These are phyloP conservation scores for Catotricha subobsoleta DNA, from an alignment of 2,888 invertebrate genomes.

Conservation along the genomic window DNA sequence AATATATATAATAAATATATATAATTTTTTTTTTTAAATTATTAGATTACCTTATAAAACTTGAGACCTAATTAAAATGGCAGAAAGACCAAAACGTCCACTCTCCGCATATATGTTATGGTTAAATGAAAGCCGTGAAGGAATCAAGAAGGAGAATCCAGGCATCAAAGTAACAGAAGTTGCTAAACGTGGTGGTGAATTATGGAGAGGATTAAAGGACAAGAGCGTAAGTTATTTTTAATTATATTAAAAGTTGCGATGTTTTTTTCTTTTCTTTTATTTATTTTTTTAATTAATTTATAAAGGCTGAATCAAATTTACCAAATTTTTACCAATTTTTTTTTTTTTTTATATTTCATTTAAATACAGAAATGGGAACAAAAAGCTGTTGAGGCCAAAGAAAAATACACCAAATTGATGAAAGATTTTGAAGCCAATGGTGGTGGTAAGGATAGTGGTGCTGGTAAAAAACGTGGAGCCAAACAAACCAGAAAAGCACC, in stretches of 20 bases:
- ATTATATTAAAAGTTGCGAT: too few species aligned
- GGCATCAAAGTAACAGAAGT: conserved; percentile 84
- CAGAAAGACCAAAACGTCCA: conserved; percentile 85
- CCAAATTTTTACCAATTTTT: too few species aligned
- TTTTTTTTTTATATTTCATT: too few species aligned
- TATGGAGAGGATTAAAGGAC: conserved; percentile 82
- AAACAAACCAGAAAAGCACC: conserved; percentile 16
- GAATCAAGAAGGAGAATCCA: conserved; percentile 78
- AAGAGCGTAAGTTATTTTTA: conserved; percentile 47
- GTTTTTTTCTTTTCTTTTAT: too few species aligned
- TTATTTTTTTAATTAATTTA: too few species aligned
- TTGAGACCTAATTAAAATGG: conserved; percentile 39
- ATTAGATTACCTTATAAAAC: conserved; percentile 6
- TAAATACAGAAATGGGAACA: conserved; percentile 67
- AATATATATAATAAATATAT: too few species aligned
- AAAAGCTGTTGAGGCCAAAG: conserved; percentile 73
- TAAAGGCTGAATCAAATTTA: too few species aligned
- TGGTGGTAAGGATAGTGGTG: conserved; percentile 41
- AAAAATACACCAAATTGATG: conserved; percentile 74
- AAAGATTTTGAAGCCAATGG: conserved; percentile 75
- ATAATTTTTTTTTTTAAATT: too few species aligned
- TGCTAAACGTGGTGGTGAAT: conserved; percentile 85
- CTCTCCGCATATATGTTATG: conserved; percentile 89
- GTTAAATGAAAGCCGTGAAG: conserved; percentile 75
- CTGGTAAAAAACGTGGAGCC: conserved; percentile 37